A percentile compares a stretch with the other conserved stretches of the same genome.
Evolutionary conservation across 2,797 vertebrate genomes (phyloP).

Genomic region (Karalla daura): DNA sequence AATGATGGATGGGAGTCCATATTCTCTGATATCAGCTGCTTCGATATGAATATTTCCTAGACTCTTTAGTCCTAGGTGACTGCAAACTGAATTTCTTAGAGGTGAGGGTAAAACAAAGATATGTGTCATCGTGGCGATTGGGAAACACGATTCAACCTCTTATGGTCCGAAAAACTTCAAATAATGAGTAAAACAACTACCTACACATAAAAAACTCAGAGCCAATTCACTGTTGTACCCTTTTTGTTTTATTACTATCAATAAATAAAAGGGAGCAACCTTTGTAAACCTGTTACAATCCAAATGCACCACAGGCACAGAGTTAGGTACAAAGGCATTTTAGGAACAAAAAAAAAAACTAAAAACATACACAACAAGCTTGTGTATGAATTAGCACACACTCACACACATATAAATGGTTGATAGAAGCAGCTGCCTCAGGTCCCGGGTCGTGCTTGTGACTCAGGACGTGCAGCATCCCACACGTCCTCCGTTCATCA

Average conservation of each 20-base stretch:
- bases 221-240: neutral
- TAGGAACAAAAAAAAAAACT: neutral
- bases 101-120: no score
- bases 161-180: no score
- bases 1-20: no score
- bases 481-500: neutral
- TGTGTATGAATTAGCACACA: no score
- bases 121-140: no score
- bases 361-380: no score
- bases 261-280: neutral
- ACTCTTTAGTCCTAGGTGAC: no score
- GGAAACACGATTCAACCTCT: no score
- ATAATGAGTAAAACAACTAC: no score
- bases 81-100: no score
- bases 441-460: neutral
- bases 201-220: neutral
- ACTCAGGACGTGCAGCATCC: neutral
- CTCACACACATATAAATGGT: neutral
- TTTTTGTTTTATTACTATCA: slow-evolving; percentile 2
- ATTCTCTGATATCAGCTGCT: no score
- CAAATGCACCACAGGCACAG: slow-evolving; percentile 8
- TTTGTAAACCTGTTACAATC: slow-evolving; percentile 6
- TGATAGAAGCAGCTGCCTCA: neutral
- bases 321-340: neutral
- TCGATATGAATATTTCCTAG: no score